Evolutionary conservation across 2,113 vertebrate species (phyloP).

Genomic region (Arvicanthis niloticus): DNA sequence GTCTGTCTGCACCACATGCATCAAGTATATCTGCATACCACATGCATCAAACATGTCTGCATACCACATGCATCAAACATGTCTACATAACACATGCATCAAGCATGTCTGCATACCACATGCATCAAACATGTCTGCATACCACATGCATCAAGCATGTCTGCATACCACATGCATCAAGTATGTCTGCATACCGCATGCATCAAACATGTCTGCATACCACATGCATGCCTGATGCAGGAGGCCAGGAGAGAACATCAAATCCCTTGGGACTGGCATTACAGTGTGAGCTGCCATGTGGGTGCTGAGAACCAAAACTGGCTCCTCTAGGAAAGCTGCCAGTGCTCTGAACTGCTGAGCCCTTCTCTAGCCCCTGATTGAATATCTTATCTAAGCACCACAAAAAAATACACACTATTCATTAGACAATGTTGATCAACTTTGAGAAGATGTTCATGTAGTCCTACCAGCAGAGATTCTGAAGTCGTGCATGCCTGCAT

Average conservation of each 20-base stretch:
- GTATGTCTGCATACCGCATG: too few species aligned
- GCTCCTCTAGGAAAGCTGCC: not conserved
- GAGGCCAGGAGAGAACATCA: not conserved
- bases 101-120: too few species aligned
- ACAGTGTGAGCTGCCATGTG: not conserved
- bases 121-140: too few species aligned
- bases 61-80: too few species aligned
- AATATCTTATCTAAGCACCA: not conserved
- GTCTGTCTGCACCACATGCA: not conserved
- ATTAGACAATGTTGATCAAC: slow-evolving; percentile 37
- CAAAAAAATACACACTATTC: not conserved
- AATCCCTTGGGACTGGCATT: too few species aligned
- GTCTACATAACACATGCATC: too few species aligned
- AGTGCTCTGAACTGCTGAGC: not conserved
- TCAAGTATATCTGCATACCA: too few species aligned
- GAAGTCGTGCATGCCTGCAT: not conserved
- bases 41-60: too few species aligned
- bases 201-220: too few species aligned
- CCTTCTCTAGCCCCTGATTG: not conserved
- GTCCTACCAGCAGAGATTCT: not conserved
- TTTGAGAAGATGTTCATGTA: not conserved
- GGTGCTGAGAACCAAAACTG: not conserved
- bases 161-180: not conserved
- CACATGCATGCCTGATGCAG: too few species aligned
- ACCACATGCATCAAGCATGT: too few species aligned